A percentile compares a stretch with the other conserved stretches of the same genome.
Conservation (phyloP, 1,140 invertebrate genomes). For the Caerostris extrusa region DNA sequence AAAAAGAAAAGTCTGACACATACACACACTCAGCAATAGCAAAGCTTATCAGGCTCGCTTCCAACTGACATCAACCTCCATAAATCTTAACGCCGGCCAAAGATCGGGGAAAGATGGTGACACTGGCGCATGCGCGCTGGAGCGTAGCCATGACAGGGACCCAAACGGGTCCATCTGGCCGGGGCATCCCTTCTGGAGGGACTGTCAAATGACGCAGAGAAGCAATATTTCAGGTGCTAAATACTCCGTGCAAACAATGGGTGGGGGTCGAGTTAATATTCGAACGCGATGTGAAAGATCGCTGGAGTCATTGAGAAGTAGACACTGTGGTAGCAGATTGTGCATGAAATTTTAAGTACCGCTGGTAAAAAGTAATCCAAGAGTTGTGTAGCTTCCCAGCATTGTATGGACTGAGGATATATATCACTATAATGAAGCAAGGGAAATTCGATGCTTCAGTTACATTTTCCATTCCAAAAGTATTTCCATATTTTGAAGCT, state of each 20-base stretch:
- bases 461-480: background rate
- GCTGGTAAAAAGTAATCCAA: background rate
- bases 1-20: background rate
- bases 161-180: conserved; percentile 32
- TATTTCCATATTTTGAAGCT: too few relatives aligned
- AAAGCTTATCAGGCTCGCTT: conserved; percentile 35
- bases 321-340: conserved; percentile 38
- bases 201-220: conserved; percentile 65
- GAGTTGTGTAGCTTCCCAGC: background rate
- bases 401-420: background rate
- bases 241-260: conserved; percentile 61
- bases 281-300: background rate
- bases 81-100: conserved; percentile 61
- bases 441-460: background rate
- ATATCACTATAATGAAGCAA: conserved; percentile 26
- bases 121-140: background rate
- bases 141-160: conserved; percentile 35
- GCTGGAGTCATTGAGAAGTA: background rate
- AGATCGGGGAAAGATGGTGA: conserved; percentile 9
- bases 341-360: conserved; percentile 64
- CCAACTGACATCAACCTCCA: conserved; percentile 24
- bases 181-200: background rate
- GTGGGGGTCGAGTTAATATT: conserved; percentile 31
- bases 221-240: conserved; percentile 74
- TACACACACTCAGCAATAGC: background rate